Evolutionary conservation across 2,797 vertebrate species (phyloP).

Genomic region (Mus minutoides): DNA sequence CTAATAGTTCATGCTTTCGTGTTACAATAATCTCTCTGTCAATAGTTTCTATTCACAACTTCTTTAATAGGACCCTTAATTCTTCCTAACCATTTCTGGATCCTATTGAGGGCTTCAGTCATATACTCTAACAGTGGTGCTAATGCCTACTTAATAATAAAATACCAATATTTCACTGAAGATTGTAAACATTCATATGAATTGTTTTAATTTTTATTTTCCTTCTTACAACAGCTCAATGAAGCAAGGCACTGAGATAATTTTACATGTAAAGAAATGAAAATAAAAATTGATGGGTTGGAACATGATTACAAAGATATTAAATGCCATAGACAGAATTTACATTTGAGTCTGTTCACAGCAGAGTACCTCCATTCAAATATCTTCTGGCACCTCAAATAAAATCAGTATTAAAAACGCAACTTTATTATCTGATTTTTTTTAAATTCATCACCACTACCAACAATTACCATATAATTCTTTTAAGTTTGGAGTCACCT

Average conservation of each 20-base stretch:
- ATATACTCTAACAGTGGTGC: conserved; percentile 14
- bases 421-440: background rate
- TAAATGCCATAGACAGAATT: background rate
- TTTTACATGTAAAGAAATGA: conserved; percentile 58
- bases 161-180: conserved; percentile 37
- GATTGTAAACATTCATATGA: conserved; percentile 18
- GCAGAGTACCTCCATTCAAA: background rate
- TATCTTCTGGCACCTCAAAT: conserved; percentile 37
- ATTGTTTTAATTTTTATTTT: conserved; percentile 58
- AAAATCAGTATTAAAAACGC: conserved; percentile 43
- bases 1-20: conserved; percentile 36
- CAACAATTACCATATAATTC: background rate
- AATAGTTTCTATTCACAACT: conserved; percentile 36
- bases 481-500: conserved; percentile 23
- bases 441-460: background rate
- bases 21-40: conserved; percentile 9
- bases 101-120: conserved; percentile 26
- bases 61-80: conserved; percentile 4
- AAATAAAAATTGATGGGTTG: conserved; percentile 54
- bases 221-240: conserved; percentile 12
- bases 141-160: conserved; percentile 25
- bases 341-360: conserved; percentile 32
- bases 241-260: background rate
- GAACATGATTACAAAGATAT: conserved; percentile 41
- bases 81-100: conserved; percentile 26